Base-by-base conservation (phyloP, 2,113 vertebrate genomes). In the Sciurus niger region DNA sequence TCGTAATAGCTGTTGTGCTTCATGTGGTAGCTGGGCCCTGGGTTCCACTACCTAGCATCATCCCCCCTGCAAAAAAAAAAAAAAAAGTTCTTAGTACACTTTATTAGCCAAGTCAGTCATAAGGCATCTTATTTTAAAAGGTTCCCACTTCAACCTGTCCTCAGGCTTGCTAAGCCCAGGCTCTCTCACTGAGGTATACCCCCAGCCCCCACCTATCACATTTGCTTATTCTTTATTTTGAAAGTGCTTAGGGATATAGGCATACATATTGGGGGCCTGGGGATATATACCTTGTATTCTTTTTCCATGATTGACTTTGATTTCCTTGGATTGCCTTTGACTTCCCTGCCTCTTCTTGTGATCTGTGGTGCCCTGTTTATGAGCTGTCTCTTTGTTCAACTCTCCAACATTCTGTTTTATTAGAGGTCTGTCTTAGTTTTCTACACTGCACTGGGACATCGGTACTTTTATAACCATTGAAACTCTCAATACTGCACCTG, bases 111-210 rank as follows among this genome's bases (percentile, higher is more conserved):
- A 63, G 76, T 40, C 40, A 40, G 13, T 85, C 67, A 48, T 55
- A 92, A 78, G 30, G 14, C 60, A n/a, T 85, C 96, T 88, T 67
- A 84, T 72, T 93, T 90, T 79, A 51, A 90, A 96, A 95, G 73
- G 73, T 46, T 48, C 34, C n/a, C n/a, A 24, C 8, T n/a, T 34
- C 8, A 30, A 40, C 14, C 14, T 1, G 3, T 40, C n/a, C 4
- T 68, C 43, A 48, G 63, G 5, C 40, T 24, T 67, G 16, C 40
- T 14, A 16, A 82, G n/a, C n/a, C 40, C 60, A 43, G 8, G 25
- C 60, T 48, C 60, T 67, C 32, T 6, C 60, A 34, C 9, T 32
- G 60, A 58, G 17, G 17, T 34, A 20, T 10, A 32, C 2, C 67
- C 7, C n/a, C 16, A 60, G 7, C 76, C 76, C 30, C 51, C 79